Evolutionary conservation across 2,888 invertebrate genomes (phyloP).

Genomic region (Melanostoma mellinum): DNA sequence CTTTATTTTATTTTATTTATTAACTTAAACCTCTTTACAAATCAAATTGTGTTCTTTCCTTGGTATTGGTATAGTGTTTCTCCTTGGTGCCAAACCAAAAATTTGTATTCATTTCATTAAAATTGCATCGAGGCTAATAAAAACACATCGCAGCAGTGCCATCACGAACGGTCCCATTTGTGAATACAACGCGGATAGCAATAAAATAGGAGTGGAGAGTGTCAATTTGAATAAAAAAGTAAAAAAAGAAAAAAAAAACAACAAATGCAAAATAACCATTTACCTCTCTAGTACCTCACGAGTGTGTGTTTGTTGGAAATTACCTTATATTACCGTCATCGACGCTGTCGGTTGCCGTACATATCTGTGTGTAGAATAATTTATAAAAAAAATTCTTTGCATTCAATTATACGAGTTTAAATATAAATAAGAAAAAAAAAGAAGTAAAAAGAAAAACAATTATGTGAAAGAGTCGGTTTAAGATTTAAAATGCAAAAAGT

Average conservation of each 20-base stretch:
- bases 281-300: conserved; percentile 31
- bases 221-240: conserved; percentile 54
- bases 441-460: background rate
- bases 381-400: conserved; percentile 46
- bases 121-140: conserved; percentile 67
- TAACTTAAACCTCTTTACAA: background rate
- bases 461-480: conserved; percentile 27
- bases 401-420: conserved; percentile 29
- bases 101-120: conserved; percentile 57
- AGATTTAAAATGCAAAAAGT: conserved; percentile 62
- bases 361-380: conserved; percentile 55
- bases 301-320: conserved; percentile 48
- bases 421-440: conserved; percentile 15
- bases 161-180: conserved; percentile 36
- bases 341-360: background rate
- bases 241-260: conserved; percentile 25
- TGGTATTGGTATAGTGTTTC: conserved; percentile 1
- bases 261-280: conserved; percentile 62
- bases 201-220: conserved; percentile 60
- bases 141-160: conserved; percentile 18
- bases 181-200: conserved; percentile 43
- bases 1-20: conserved; percentile 3
- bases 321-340: conserved; percentile 31
- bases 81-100: conserved; percentile 24
- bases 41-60: background rate